Evolutionary conservation across 53 echinoderm and acorn worm species (phyloP), one percentile per base, ranked within the genome.

Genomic region (Pentamera pediparva): DNA sequence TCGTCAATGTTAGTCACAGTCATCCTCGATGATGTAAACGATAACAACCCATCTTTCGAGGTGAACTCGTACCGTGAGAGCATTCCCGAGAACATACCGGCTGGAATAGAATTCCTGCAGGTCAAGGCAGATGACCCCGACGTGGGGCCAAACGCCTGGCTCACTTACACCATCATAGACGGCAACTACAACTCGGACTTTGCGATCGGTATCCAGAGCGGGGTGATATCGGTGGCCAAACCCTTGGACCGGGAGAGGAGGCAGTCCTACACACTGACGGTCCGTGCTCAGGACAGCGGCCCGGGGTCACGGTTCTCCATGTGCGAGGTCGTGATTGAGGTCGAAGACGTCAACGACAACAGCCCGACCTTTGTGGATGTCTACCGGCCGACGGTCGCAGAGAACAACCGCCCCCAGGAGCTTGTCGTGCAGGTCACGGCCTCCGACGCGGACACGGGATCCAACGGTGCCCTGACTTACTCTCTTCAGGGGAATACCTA

Each of bases 341-440:
- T 93, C 24, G 48, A 72, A 5, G 93, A 93, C 50, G 65, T 93
- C 77, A 93, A 93, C 13, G 89, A 93, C 83, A 89, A 93, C 43
- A 54, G 61, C 17, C 93, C 93, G 25, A 78, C 75, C 7, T 93
- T 93, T 49, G 61, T 53, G 4, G 75, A 69, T 10, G 56, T 74
- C 28, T 81, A 89, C 62, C 50, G 82, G 19, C 84, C 87, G 4
- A 25, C 50, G 9, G 79, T 93, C 55, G 75, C 27, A 11, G 89
- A 89, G 58, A 89, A 93, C 50, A 93, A 89, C 61, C 75, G 70
- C 41, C 93, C 87, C 1, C 79, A 48, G 48, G 83, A 78, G 3
- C 54, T 56, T 25, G 85, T 93, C 24, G 48, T 81, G 34, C 80
- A 78, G 45, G 81, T 89, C n/a, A 51, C 76, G 13, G 89, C 93